Conservation (phyloP, 2,113 vertebrate species). For the Stigmatopora argus region DNA sequence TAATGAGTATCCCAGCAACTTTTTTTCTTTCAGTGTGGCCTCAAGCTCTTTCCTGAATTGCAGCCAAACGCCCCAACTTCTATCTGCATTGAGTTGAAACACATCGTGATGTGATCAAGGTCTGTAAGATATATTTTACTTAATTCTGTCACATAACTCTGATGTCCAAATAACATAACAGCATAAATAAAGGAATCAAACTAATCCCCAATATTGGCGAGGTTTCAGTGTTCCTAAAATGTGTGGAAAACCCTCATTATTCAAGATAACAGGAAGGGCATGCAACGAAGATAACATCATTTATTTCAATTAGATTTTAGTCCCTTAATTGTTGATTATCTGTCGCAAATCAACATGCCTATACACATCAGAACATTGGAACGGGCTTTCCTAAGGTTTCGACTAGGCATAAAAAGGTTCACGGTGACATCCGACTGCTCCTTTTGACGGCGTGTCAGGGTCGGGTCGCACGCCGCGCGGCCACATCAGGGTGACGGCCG, state of each 20-base stretch:
- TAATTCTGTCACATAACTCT: background rate
- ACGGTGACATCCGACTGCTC: conserved; percentile 82
- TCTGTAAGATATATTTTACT: background rate
- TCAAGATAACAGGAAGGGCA: background rate
- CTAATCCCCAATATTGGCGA: background rate
- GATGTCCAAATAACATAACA: background rate
- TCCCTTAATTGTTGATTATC: conserved; percentile 13
- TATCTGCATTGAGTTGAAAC: background rate
- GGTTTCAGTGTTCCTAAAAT: background rate
- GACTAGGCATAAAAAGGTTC: conserved; percentile 78
- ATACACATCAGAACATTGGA: background rate
- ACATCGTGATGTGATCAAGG: background rate
- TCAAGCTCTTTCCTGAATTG: background rate
- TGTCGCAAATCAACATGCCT: conserved; percentile 11
- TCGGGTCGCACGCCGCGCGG: conserved; percentile 83
- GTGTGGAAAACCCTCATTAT: conserved; percentile 1
- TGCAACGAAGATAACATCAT: conserved; percentile 11
- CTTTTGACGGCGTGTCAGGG: conserved; percentile 79
- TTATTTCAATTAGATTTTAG: conserved; percentile 45
- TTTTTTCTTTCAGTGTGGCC: background rate
- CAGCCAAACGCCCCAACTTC: background rate
- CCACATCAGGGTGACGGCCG: conserved; percentile 76
- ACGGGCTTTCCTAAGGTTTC: conserved; percentile 65
- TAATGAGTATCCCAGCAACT: too few relatives aligned
- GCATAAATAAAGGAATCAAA: background rate